A percentile compares a stretch with the other conserved stretches of the same genome.
Evolutionary conservation across 2,888 invertebrate species (phyloP).

Genomic region (Reticulitermes lucifugus): DNA sequence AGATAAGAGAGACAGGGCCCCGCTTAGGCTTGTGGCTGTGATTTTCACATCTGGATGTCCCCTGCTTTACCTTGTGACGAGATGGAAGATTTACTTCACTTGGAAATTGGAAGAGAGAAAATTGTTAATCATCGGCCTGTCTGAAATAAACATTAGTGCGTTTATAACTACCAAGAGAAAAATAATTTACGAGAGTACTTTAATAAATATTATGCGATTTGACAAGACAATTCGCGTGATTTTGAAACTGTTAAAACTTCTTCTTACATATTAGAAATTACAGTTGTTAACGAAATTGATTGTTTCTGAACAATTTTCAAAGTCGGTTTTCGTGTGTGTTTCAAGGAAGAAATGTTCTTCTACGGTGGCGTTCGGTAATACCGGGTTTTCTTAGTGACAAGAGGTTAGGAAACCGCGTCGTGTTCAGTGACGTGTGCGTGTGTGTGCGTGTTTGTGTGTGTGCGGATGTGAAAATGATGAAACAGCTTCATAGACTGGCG

Average conservation of each 20-base stretch:
- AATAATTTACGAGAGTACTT: neutral
- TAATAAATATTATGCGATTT: neutral
- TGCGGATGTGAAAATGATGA: neutral
- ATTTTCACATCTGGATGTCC: constrained; percentile 2
- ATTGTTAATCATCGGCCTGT: neutral
- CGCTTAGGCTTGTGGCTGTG: neutral
- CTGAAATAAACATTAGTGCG: neutral
- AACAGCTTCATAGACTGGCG: constrained; percentile 21
- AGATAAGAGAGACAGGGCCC: neutral
- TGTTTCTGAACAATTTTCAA: neutral
- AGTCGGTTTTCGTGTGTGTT: neutral
- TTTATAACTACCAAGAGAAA: too few relatives aligned
- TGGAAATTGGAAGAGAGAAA: neutral
- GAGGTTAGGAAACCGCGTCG: neutral
- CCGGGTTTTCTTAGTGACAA: constrained; percentile 2
- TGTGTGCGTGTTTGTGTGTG: constrained; percentile 4
- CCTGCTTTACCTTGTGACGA: neutral
- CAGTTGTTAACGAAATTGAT: neutral
- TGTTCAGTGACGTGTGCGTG: constrained; percentile 10
- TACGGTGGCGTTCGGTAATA: constrained; percentile 23
- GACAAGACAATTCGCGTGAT: neutral
- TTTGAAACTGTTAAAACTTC: neutral
- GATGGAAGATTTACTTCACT: neutral
- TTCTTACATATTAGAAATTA: neutral
- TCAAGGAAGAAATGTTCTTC: neutral